Percentiles rank a stretch among this genome's conserved stretches.
Conservation (phyloP, 2,888 invertebrate species). For the Drosophila merina region DNA sequence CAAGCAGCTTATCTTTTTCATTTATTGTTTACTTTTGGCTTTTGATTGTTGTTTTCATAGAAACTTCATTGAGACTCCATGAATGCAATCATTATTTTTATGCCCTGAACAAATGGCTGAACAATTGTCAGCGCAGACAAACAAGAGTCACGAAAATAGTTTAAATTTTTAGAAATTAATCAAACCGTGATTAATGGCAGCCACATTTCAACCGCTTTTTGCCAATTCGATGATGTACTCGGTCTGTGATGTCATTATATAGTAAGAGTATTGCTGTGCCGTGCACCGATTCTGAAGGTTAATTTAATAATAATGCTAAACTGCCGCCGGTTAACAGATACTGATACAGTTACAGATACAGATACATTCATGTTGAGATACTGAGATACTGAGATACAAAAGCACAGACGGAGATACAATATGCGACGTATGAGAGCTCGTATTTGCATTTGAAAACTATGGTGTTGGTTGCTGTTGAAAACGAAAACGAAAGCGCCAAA, state of each 20-base stretch:
- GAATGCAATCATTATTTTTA: slow-evolving; percentile 46
- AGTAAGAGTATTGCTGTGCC: slow-evolving; percentile 10
- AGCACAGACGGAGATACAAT: slow-evolving; percentile 30
- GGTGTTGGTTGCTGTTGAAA: slow-evolving; percentile 44
- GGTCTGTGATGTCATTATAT: slow-evolving; percentile 73
- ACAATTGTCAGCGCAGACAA: slow-evolving; percentile 38
- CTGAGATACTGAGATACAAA: background rate
- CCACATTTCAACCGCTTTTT: too few species aligned
- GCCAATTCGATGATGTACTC: slow-evolving; percentile 24
- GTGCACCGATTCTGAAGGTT: slow-evolving; percentile 65
- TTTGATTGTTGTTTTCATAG: slow-evolving; percentile 1
- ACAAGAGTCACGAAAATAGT: slow-evolving; percentile 49
- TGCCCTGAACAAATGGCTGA: slow-evolving; percentile 34
- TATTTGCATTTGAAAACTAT: slow-evolving; percentile 50
- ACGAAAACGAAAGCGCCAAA: slow-evolving; percentile 69
- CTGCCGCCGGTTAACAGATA: slow-evolving; percentile 27
- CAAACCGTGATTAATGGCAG: slow-evolving; percentile 74
- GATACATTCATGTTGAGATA: slow-evolving; percentile 3
- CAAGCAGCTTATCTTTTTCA: slow-evolving; percentile 15
- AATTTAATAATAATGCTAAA: slow-evolving; percentile 74
- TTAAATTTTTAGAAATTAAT: slow-evolving; percentile 68
- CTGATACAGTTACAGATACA: slow-evolving; percentile 13
- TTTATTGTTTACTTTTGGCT: background rate
- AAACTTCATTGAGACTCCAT: slow-evolving; percentile 2
- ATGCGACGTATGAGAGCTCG: slow-evolving; percentile 3